Base-by-base conservation (phyloP, 1,140 invertebrate species). In the Leguminivora glycinivorella region DNA sequence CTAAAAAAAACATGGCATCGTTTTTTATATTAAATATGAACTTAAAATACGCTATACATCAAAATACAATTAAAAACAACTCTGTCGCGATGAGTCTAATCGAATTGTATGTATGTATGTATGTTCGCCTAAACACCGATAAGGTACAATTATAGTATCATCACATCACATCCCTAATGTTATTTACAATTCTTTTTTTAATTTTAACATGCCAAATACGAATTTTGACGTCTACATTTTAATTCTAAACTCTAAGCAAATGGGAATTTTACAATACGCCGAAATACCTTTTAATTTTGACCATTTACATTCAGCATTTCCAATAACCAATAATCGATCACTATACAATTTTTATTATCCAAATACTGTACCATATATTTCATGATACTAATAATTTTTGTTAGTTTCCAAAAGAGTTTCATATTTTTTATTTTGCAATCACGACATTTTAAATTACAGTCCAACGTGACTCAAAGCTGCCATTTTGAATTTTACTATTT, bases 1-100 rank as follows among this genome's bases (percentile, higher is more conserved):
- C 72, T 79, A 77, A 81, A 85, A 89, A 43, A 89, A 70, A 56
- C 88, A 90, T 90, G 88, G 88, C 88, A 89, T 89, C 87, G 76
- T 72, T 81, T 83, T 83, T 80, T 81, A 76, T 74, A 78, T 74
- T 78, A 77, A 83, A 79, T 77, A 78, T 80, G 79, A 78, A 75
- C 70, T 83, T 76, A 82, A 83, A 78, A 80, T 72, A 71, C 77
- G 81, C 70, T 78, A 75, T 85, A 83, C 72, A 73, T 78, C 75
- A 73, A 67, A 29, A 58, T 76, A 72, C 74, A 76, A 72, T 70
- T 74, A 77, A 84, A 84, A 83, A 82, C 77, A 73, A 76, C 40
- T 71, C 71, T 81, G 79, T 82, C 79, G 82, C 82, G 82, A 78
- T 75, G 70, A 75, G 70, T 72, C 63, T 31, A 58, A 52, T 71